Percentiles rank a stretch among this genome's conserved stretches.
Conservation (phyloP, 2,113 vertebrate species). For the Tragelaphus imberbis region DNA sequence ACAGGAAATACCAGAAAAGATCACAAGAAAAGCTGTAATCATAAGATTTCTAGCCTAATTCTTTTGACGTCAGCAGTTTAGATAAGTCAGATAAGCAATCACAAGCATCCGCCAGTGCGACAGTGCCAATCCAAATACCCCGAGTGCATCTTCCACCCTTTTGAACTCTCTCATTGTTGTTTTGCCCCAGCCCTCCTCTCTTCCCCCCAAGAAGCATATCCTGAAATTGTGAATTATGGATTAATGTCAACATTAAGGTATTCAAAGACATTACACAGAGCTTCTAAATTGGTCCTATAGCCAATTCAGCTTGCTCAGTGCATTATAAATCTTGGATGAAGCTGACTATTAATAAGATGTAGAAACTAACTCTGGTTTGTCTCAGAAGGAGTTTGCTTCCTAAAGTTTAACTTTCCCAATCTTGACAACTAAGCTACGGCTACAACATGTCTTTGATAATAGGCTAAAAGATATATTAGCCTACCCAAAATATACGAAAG, state of each 20-base stretch:
- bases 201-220: slow-evolving; percentile 49
- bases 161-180: slow-evolving; percentile 64
- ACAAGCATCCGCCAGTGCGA: slow-evolving; percentile 44
- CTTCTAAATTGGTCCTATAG: slow-evolving; percentile 43
- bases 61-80: slow-evolving; percentile 76
- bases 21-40: slow-evolving; percentile 78
- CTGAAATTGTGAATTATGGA: slow-evolving; percentile 65
- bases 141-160: slow-evolving; percentile 65
- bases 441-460: background rate
- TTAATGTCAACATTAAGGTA: slow-evolving; percentile 54
- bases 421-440: background rate
- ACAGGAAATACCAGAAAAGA: slow-evolving; percentile 79
- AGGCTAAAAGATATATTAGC: background rate
- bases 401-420: slow-evolving; percentile 11
- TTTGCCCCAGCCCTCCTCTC: slow-evolving; percentile 11
- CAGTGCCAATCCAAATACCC: slow-evolving; percentile 65
- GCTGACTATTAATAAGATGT: background rate
- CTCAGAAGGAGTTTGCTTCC: slow-evolving; percentile 53
- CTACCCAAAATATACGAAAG: background rate
- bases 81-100: slow-evolving; percentile 74
- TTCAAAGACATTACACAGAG: slow-evolving; percentile 51
- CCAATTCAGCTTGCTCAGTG: slow-evolving; percentile 20
- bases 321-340: slow-evolving; percentile 20
- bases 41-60: slow-evolving; percentile 77
- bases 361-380: slow-evolving; percentile 40